Percentiles rank a stretch among this genome's conserved stretches.
Conservation (phyloP, 2,113 vertebrate species). For the Nannobrachium achirus region DNA sequence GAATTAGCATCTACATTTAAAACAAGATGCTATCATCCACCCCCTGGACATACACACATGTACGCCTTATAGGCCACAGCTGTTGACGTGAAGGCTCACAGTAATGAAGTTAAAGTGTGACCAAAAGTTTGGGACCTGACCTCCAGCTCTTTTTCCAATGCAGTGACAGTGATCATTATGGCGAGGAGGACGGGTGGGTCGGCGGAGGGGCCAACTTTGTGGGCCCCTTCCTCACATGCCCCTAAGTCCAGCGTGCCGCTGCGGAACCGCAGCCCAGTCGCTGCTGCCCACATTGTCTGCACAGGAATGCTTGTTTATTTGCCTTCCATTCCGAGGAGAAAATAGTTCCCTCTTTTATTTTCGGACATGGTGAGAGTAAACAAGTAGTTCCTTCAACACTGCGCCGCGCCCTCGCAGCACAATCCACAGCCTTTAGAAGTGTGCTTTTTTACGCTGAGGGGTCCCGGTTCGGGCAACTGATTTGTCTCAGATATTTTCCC, state of each 20-base stretch:
- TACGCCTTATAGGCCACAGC: no score
- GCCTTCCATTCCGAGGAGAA: slow-evolving; percentile 63
- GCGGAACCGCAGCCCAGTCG: slow-evolving; percentile 46
- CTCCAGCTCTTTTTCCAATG: background rate
- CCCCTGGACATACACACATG: background rate
- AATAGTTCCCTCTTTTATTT: slow-evolving; percentile 70
- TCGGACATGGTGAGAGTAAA: slow-evolving; percentile 67
- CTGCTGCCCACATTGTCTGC: slow-evolving; percentile 63
- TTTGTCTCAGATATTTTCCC: slow-evolving; percentile 84
- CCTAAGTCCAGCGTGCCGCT: slow-evolving; percentile 37
- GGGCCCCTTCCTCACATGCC: slow-evolving; percentile 31
- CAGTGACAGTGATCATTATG: slow-evolving; percentile 20
- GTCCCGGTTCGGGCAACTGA: slow-evolving; percentile 70
- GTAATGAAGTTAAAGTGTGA: background rate
- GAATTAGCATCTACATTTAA: background rate
- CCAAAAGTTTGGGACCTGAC: background rate
- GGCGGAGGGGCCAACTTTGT: slow-evolving; percentile 34
- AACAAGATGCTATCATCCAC: background rate
- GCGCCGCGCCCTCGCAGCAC: slow-evolving; percentile 68
- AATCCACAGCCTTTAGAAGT: slow-evolving; percentile 73
- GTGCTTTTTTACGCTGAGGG: slow-evolving; percentile 70
- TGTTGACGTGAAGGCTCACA: background rate
- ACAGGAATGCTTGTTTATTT: slow-evolving; percentile 74
- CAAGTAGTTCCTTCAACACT: slow-evolving; percentile 62
- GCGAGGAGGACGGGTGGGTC: background rate